A percentile compares a stretch with the other conserved stretches of the same genome.
phyloP scores from a whole-genome alignment of 2,797 vertebrate species.

The Pygocentrus nattereri region DNA sequence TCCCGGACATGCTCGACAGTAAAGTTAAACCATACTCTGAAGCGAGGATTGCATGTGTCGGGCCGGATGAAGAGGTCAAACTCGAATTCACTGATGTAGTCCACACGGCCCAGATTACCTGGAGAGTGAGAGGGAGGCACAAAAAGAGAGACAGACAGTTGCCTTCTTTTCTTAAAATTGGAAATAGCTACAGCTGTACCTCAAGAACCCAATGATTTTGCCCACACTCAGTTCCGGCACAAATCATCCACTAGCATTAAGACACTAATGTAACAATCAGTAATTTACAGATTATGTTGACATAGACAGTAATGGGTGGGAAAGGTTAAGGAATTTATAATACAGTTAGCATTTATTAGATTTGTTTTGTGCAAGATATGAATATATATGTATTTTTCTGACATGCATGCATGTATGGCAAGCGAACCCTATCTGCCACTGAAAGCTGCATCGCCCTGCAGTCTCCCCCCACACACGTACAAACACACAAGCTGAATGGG shows the following conservation, averaged over 20 bases:
- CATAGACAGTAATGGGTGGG: slow-evolving; percentile 1
- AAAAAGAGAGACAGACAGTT: background rate
- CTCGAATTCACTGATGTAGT: slow-evolving; percentile 95
- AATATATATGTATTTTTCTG: background rate
- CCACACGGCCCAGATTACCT: slow-evolving; percentile 96
- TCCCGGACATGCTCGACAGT: slow-evolving; percentile 95
- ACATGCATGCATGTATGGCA: background rate
- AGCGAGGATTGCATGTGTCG: slow-evolving; percentile 97
- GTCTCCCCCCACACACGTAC: slow-evolving; percentile 39
- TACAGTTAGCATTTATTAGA: background rate
- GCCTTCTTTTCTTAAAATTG: background rate
- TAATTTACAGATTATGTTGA: slow-evolving; percentile 21
- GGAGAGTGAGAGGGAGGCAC: slow-evolving; percentile 56
- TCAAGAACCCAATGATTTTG: background rate
- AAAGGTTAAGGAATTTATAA: slow-evolving; percentile 5
- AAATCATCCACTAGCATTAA: too few relatives aligned
- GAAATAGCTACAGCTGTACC: background rate
- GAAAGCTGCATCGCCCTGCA: background rate
- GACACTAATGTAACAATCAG: background rate
- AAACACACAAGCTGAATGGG: slow-evolving; percentile 41
- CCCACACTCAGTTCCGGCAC: background rate
- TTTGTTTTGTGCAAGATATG: background rate
- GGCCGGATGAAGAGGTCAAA: slow-evolving; percentile 97
- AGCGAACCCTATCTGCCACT: background rate
- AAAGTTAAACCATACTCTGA: slow-evolving; percentile 99